A percentile compares a stretch with the other conserved stretches of the same genome.
Conservation (phyloP, 2,113 vertebrate genomes). For the Onychostruthus taczanowskii region DNA sequence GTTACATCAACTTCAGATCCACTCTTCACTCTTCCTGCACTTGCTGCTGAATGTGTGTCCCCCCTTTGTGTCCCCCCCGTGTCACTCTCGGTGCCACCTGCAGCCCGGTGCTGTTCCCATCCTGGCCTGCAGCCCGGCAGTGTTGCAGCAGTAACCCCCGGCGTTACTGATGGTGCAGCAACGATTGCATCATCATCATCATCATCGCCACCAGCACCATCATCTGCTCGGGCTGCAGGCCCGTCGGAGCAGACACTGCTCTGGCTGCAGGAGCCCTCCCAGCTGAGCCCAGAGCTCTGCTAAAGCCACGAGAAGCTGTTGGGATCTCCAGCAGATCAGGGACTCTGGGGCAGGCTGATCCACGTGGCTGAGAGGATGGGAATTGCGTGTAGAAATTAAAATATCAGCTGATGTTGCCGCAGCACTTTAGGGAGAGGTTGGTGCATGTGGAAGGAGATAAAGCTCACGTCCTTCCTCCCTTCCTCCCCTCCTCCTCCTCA, state of each 20-base stretch:
- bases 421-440: neutral
- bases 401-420: fast-evolving
- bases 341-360: neutral
- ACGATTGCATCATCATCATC: neutral
- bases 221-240: neutral
- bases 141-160: neutral
- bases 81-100: neutral
- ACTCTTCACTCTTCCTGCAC: neutral
- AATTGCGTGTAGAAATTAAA: neutral
- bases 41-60: neutral
- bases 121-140: neutral
- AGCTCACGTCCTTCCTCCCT: neutral
- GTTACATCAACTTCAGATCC: fast-evolving
- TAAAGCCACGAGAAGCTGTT: neutral
- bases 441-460: fast-evolving
- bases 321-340: neutral
- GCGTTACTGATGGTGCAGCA: neutral
- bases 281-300: neutral
- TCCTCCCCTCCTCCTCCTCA: neutral
- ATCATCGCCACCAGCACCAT: neutral
- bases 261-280: neutral
- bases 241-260: fast-evolving
- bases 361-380: neutral
- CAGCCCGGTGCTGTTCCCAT: neutral
- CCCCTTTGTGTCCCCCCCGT: no score